phyloP scores from a whole-genome alignment of 2,888 invertebrate genomes.

The Lapara coniferarum region DNA sequence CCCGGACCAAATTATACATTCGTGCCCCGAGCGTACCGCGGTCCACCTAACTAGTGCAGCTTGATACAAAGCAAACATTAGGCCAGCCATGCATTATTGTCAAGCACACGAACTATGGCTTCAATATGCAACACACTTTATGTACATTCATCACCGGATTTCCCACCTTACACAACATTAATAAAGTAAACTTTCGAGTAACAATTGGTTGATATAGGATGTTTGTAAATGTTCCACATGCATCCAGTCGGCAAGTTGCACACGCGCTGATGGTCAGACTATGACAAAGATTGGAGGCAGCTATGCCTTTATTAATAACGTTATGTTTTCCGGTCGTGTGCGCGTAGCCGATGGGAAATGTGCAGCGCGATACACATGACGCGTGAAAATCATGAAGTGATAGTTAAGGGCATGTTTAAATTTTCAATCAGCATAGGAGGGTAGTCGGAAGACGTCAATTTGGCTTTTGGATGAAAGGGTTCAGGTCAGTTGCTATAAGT shows the following conservation, averaged over 20 bases:
- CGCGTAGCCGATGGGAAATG: slow-evolving; percentile 34
- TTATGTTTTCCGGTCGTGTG: slow-evolving; percentile 66
- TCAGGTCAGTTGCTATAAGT: not conserved
- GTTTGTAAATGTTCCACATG: slow-evolving; percentile 59
- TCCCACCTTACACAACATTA: not conserved
- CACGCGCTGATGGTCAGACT: slow-evolving; percentile 73
- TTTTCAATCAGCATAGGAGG: not conserved
- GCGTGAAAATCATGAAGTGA: slow-evolving; percentile 5
- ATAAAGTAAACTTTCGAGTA: slow-evolving; percentile 36
- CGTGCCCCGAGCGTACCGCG: slow-evolving; percentile 75
- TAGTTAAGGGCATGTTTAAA: slow-evolving; percentile 12
- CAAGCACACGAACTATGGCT: slow-evolving; percentile 70
- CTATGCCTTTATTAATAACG: slow-evolving; percentile 74
- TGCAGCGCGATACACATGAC: not conserved
- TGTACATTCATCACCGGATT: slow-evolving; percentile 29
- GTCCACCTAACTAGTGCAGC: slow-evolving; percentile 76
- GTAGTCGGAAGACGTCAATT: not conserved
- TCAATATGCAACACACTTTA: slow-evolving; percentile 29
- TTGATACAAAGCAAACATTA: slow-evolving; percentile 82
- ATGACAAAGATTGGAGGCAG: slow-evolving; percentile 77
- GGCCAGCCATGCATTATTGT: slow-evolving; percentile 83
- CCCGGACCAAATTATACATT: slow-evolving; percentile 75
- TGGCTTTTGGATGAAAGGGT: no score
- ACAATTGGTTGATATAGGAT: not conserved
- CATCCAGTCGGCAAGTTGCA: slow-evolving; percentile 71